These are phyloP conservation scores for Berghia stephanieae DNA, from an alignment of 1,140 invertebrate species.

Conservation along the genomic window DNA sequence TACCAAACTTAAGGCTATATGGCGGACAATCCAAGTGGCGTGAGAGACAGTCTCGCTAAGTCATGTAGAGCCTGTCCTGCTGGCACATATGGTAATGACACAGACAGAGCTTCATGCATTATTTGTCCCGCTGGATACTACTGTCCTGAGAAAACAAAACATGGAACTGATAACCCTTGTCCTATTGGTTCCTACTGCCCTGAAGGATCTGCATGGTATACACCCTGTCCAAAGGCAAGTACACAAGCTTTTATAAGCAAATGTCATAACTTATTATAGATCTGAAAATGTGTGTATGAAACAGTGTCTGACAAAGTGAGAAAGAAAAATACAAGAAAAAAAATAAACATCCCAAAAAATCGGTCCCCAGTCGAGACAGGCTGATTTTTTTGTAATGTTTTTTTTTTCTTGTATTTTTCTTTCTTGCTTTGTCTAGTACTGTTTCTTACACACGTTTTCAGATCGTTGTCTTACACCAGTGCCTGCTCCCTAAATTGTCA, in stretches of 20 bases:
- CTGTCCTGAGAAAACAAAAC: conserved; percentile 58
- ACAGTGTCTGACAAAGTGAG: conserved; percentile 47
- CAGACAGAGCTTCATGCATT: conserved; percentile 47
- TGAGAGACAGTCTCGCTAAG: conserved; percentile 40
- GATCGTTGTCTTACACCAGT: no score
- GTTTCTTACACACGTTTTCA: no score
- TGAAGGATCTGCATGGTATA: conserved; percentile 39
- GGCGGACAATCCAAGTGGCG: conserved; percentile 49
- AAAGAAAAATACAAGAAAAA: conserved; percentile 9
- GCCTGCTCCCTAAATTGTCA: no score
- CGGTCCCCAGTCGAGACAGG: no score
- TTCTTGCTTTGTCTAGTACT: not conserved
- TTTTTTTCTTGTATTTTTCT: no score
- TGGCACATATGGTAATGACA: conserved; percentile 61
- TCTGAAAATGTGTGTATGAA: no score
- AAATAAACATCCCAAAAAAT: no score
- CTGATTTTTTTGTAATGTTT: no score
- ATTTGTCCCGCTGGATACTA: conserved; percentile 61
- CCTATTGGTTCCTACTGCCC: conserved; percentile 61
- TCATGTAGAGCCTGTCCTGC: conserved; percentile 58
- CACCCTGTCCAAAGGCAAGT: conserved; percentile 51
- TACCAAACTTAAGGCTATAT: conserved; percentile 38
- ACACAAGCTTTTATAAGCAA: not conserved
- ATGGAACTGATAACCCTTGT: conserved; percentile 54
- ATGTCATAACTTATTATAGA: no score